These are phyloP conservation scores for Oscheius sp. DNA, from an alignment of 2,888 invertebrate species.

Conservation along the genomic window DNA sequence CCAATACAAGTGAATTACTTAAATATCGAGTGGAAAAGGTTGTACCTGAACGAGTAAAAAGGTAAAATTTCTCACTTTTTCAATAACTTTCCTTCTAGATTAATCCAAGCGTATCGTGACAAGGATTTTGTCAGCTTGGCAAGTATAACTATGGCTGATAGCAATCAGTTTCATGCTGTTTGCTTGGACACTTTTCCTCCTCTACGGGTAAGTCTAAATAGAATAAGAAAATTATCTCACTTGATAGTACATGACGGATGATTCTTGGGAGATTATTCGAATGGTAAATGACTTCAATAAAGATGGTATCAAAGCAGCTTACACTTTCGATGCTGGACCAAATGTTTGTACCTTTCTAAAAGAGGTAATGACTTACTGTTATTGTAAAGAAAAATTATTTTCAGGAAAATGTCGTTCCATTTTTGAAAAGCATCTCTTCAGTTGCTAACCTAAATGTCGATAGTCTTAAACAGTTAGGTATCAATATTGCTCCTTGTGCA, in stretches of 20 bases:
- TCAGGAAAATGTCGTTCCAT: background rate
- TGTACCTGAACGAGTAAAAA: slow-evolving; percentile 80
- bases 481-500: background rate
- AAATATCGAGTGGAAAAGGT: slow-evolving; percentile 79
- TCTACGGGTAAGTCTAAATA: slow-evolving; percentile 72
- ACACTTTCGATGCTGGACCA: slow-evolving; percentile 89
- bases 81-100: slow-evolving; percentile 36
- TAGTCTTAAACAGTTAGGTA: background rate
- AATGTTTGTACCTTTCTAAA: slow-evolving; percentile 52
- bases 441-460: background rate
- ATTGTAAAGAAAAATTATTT: background rate
- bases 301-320: slow-evolving; percentile 79
- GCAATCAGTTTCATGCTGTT: slow-evolving; percentile 94
- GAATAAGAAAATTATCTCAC: background rate
- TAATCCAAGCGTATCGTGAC: slow-evolving; percentile 75
- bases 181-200: slow-evolving; percentile 94
- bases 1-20: slow-evolving; percentile 84
- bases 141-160: slow-evolving; percentile 91
- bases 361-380: slow-evolving; percentile 30
- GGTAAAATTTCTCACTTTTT: slow-evolving; percentile 60
- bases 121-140: slow-evolving; percentile 86
- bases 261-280: slow-evolving; percentile 82
- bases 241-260: slow-evolving; percentile 84
- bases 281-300: slow-evolving; percentile 85
- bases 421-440: background rate